Conservation (phyloP, 1,140 invertebrate species). For the Carposina sasakii region DNA sequence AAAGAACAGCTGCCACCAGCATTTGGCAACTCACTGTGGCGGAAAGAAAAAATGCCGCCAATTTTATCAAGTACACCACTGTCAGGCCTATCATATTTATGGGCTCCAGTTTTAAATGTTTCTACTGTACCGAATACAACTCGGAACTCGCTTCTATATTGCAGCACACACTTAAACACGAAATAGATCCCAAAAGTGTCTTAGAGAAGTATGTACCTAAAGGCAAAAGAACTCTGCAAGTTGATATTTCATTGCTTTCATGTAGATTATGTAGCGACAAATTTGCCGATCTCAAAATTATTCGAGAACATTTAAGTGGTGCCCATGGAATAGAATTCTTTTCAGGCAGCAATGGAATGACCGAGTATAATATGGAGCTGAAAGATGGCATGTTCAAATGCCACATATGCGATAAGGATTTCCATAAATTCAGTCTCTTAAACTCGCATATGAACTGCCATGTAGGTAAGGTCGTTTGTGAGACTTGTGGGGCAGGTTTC, state of each 20-base stretch:
- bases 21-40: conserved; percentile 42
- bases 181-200: conserved; percentile 16
- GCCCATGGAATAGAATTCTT: conserved; percentile 30
- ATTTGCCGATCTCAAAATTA: conserved; percentile 25
- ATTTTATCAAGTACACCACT: conserved; percentile 33
- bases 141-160: conserved; percentile 28
- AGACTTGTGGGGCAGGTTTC: conserved; percentile 62
- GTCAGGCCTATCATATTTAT: conserved; percentile 41
- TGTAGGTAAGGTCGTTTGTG: conserved; percentile 61
- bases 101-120: conserved; percentile 44
- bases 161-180: conserved; percentile 33
- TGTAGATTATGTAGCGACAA: conserved; percentile 34
- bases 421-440: conserved; percentile 28
- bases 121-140: conserved; percentile 38
- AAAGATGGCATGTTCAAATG: conserved; percentile 24
- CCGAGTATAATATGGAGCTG: conserved; percentile 36
- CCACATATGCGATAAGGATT: conserved; percentile 29
- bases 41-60: conserved; percentile 41
- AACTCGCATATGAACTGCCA: conserved; percentile 52
- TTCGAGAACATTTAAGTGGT: conserved; percentile 34
- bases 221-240: conserved; percentile 39
- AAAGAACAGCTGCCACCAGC: conserved; percentile 21
- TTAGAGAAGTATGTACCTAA: conserved; percentile 37
- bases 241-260: conserved; percentile 43
- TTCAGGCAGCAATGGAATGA: conserved; percentile 35